Evolutionary conservation across 2,797 vertebrate genomes (phyloP), one percentile per base, ranked within the genome.

Genomic region (Enteromius paludinosus): DNA sequence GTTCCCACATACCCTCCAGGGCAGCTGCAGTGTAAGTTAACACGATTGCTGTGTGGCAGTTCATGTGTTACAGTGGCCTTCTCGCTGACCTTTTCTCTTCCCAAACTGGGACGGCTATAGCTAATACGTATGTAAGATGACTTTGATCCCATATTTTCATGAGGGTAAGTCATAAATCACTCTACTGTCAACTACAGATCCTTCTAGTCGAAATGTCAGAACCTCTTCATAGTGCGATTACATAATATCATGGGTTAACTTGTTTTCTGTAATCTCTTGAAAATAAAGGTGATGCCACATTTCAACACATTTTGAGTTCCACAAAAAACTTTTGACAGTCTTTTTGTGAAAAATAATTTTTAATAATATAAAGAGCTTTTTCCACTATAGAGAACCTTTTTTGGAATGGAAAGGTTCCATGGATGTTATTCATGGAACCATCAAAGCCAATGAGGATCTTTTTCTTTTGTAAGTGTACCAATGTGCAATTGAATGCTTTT

Each of bases 11-110:
- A 90, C 89, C 65, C 87, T 89, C 62, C 20, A 74, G 86, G 91
- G 91, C 90, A 93, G 93, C 93, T 95, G 94, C 92, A 89, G 87
- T 93, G 94, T 93, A 94, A 95, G 87, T 87, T 90, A 93, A 94
- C 94, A 94, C 91, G 91, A 90, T 91, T 86, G 87, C 84, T 90
- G 90, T 89, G 85, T 78, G 85, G 86, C 83, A 23, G 89, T 89
- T 93, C 92, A 91, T 91, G 79, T 95, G 93, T 94, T 90, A 89
- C 87, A 81, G 83, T 94, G 93, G 93, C 93, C 93, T 95, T 95
- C 90, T 93, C 89, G 85, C 56, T 90, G 91, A 94, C 92, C 93
- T 93, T 92, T 92, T 91, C 91, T 90, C 90, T 90, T 90, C 88
- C 86, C 88, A 81, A 90, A 89, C 88, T 81, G 84, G 9, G 43